Conservation (phyloP, 2,113 vertebrate species). For the Sebastes schlegelii region DNA sequence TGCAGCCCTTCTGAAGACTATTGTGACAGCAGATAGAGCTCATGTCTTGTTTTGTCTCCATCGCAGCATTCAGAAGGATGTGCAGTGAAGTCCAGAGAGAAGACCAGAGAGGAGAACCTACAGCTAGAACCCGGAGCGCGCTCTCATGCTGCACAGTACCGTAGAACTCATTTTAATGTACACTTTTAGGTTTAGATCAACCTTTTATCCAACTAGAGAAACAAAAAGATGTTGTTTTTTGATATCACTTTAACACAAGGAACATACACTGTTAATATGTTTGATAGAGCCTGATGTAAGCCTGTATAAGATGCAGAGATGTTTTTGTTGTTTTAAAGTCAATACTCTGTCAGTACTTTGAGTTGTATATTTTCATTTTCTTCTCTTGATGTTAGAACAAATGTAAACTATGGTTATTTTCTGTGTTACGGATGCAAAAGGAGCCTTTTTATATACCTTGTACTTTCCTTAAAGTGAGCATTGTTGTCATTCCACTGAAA, state of each 20-base stretch:
- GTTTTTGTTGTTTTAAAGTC: slow-evolving; percentile 25
- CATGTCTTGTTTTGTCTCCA: slow-evolving; percentile 18
- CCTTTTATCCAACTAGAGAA: slow-evolving; percentile 19
- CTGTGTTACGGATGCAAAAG: slow-evolving; percentile 7
- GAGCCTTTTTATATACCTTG: slow-evolving; percentile 17
- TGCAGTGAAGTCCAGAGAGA: slow-evolving; percentile 51
- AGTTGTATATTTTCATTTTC: slow-evolving; percentile 32
- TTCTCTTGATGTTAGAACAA: slow-evolving; percentile 8
- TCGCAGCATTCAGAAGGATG: slow-evolving; percentile 80
- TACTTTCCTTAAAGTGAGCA: slow-evolving; percentile 11
- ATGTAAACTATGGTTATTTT: slow-evolving; percentile 1
- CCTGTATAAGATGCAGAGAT: slow-evolving; percentile 43
- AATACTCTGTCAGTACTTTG: slow-evolving; percentile 6
- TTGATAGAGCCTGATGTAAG: slow-evolving; percentile 30
- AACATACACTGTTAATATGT: slow-evolving; percentile 45
- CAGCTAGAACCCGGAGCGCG: slow-evolving; percentile 4
- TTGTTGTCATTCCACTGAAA: slow-evolving; percentile 41
- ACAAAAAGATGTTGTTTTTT: not conserved
- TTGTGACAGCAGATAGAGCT: not conserved
- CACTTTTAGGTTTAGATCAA: slow-evolving; percentile 34
- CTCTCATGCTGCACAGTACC: slow-evolving; percentile 40
- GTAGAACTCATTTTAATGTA: slow-evolving; percentile 46
- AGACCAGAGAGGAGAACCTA: slow-evolving; percentile 15
- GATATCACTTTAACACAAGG: slow-evolving; percentile 6
- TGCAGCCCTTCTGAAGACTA: not conserved